Evolutionary conservation across 2,888 invertebrate genomes (phyloP), one percentile per base, ranked within the genome.

Genomic region (Theretra japonica): DNA sequence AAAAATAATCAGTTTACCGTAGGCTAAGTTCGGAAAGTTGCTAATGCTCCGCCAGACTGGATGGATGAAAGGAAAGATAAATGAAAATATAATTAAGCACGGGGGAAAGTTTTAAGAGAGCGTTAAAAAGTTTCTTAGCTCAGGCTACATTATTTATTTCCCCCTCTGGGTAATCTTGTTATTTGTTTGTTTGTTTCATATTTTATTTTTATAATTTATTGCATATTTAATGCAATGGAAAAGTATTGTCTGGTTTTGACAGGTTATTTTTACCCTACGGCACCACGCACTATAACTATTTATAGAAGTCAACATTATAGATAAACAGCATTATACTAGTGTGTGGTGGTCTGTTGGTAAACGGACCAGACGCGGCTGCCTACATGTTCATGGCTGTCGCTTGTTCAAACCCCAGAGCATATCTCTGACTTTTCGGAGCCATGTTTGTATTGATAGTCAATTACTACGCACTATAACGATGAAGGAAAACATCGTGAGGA

Each of bases 71-170:
- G 83, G 82, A 84, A 89, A 92, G 90, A 90, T 90, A 91, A 92
- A 92, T 92, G 90, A 92, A 92, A 92, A 90, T 81, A 89, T 91
- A 92, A 93, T 92, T 92, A 93, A 90, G 89, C 88, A 88, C 82
- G 85, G 88, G 87, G 85, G 86, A 88, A 92, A 91, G 85, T 90
- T 90, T 90, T 86, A 85, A 85, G 86, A 87, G 84, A 87, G 85
- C 86, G 87, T 89, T 90, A 90, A 92, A 88, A 91, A 90, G 86
- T 91, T 92, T 83, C 81, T 86, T 86, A 85, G 83, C 87, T 83
- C 80, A 72, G 73, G 83, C 86, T 85, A 86, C 88, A 89, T 91
- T 92, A 91, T 91, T 91, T 92, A 90, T 89, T 86, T 85, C 82
- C 81, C 82, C 82, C 80, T 82, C 75, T 79, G 83, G 78, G 83